Evolutionary conservation across 1,140 invertebrate genomes (phyloP).

Genomic region (Glomeris maerens): DNA sequence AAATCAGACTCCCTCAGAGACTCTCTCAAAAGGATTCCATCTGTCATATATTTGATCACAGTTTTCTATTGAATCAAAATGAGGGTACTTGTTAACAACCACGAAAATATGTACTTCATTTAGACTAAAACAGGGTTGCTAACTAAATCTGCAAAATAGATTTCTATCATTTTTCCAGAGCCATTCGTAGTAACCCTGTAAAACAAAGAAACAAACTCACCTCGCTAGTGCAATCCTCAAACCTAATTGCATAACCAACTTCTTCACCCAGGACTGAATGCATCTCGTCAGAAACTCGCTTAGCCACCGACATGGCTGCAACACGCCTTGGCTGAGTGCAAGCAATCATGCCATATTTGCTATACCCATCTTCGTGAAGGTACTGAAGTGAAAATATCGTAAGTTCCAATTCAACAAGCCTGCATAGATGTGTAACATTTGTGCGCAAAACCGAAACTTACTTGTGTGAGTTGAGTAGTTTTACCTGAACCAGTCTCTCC

Average conservation of each 20-base stretch:
- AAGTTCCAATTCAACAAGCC: not conserved
- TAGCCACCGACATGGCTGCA: slow-evolving; percentile 98
- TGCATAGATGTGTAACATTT: not conserved
- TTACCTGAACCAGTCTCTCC: slow-evolving; percentile 99
- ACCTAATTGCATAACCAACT: slow-evolving; percentile 97
- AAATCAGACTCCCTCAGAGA: slow-evolving; percentile 87
- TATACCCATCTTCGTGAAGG: slow-evolving; percentile 94
- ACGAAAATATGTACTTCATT: too few relatives aligned
- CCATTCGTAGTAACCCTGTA: not conserved
- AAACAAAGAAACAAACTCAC: slow-evolving; percentile 27
- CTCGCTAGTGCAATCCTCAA: slow-evolving; percentile 96
- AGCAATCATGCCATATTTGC: slow-evolving; percentile 81
- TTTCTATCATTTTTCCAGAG: not conserved
- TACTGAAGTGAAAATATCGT: slow-evolving; percentile 38
- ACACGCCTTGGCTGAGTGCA: slow-evolving; percentile 87
- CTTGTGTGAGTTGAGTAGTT: slow-evolving; percentile 95
- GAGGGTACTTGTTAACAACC: too few relatives aligned
- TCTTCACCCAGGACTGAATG: slow-evolving; percentile 70
- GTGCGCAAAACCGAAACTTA: too few relatives aligned
- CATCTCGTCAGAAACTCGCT: slow-evolving; percentile 98
- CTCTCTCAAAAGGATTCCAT: slow-evolving; percentile 91
- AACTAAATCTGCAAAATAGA: not conserved
- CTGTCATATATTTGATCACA: slow-evolving; percentile 98
- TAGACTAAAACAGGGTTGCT: slow-evolving; percentile 7
- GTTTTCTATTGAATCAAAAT: slow-evolving; percentile 45